Evolutionary conservation across 2,797 vertebrate species (phyloP), one percentile per base, ranked within the genome.

Genomic region (Eulemur mongoz): DNA sequence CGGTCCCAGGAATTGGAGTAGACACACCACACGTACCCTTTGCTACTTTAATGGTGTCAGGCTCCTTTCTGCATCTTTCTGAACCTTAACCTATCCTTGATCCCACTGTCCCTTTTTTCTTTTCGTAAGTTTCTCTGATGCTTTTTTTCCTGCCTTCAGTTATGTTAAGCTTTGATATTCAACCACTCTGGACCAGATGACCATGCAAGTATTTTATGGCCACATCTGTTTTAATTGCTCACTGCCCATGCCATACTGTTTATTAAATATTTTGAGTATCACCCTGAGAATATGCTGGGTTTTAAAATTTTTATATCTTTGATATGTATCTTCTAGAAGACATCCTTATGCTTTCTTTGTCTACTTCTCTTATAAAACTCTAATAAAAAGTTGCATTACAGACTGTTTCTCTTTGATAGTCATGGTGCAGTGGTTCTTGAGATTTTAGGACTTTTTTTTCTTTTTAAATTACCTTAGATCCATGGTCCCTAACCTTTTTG

Each of bases 191-290:
- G 18, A 57, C 15, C 38, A 75, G 8, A 57, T 10, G 90, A 35
- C 45, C 59, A 23, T 52, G 13, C 17, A 89, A 25, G 27, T 75
- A 5, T 61, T 82, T 89, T 69, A 69, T 0, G 75, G 52, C 54
- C 59, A 82, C 9, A 35, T 79, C 61, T 91, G 52, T 89, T 86
- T 43, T 86, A 72, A 79, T 83, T 73, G 30, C 50, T 79, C 43
- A 94, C 13, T 83, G 30, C 12, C 57, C 13, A 30, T 91, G 13
- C 27, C 23, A 38, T 84, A 32, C 22, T 93, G 52, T 30, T 54
- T 89, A 69, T 82, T 83, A 89, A 65, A 38, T 88, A 40, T 69
- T 92, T 95, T 96, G 17, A 78, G 5, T 89, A 89, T 93, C 25
- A 48, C 43, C 4, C 50, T 75, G 57, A 75, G 45, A 91, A 91